Percentiles rank a stretch among this genome's conserved stretches.
Evolutionary conservation across 2,797 vertebrate genomes (phyloP).

Genomic region (Sebastiscus tertius): DNA sequence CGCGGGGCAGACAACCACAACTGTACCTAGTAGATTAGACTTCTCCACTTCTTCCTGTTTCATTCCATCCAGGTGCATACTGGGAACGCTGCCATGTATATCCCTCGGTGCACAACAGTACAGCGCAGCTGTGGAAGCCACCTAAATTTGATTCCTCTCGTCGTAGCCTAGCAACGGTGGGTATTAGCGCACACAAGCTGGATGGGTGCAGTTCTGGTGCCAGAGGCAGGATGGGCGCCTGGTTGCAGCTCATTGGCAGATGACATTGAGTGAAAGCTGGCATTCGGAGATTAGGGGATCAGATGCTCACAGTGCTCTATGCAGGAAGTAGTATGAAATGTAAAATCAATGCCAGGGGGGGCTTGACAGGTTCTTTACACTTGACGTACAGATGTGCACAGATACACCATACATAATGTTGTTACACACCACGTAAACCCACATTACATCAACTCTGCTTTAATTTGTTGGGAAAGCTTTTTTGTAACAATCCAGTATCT

Average conservation of each 20-base stretch:
- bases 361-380: constrained; percentile 66
- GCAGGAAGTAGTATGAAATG: constrained; percentile 77
- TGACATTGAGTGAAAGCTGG: constrained; percentile 84
- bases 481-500: constrained; percentile 18
- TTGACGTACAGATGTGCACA: constrained; percentile 63
- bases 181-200: constrained; percentile 75
- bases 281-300: constrained; percentile 83
- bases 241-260: constrained; percentile 83
- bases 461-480: constrained; percentile 23
- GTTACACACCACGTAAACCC: constrained; percentile 45
- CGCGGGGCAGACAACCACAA: constrained; percentile 47
- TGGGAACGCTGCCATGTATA: constrained; percentile 77
- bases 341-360: constrained; percentile 73
- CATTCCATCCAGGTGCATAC: constrained; percentile 79
- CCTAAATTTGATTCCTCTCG: constrained; percentile 80
- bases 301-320: constrained; percentile 72
- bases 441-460: constrained; percentile 26
- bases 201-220: constrained; percentile 79
- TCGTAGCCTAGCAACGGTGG: constrained; percentile 82
- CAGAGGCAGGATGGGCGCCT: constrained; percentile 81
- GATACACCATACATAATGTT: constrained; percentile 52
- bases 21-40: constrained; percentile 71
- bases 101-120: constrained; percentile 75
- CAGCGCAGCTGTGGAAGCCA: constrained; percentile 80
- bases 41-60: constrained; percentile 70